Evolutionary conservation across 2,113 vertebrate genomes (phyloP).

Genomic region (Apaloderma vittatum): DNA sequence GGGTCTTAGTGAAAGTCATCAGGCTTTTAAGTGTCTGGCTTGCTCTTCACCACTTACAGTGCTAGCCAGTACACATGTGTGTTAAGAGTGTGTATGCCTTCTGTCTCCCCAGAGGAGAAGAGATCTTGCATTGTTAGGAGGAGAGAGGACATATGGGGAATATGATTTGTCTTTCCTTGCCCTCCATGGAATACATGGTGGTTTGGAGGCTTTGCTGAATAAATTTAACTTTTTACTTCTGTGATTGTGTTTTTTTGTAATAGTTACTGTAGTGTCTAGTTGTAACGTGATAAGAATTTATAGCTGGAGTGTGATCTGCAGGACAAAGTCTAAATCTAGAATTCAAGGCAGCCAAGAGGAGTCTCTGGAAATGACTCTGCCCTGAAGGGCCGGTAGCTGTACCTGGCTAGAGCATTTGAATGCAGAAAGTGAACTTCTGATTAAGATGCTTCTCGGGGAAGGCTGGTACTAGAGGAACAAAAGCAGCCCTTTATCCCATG

Average conservation of each 20-base stretch:
- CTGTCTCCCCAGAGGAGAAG: not conserved
- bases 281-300: not conserved
- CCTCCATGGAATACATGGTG: not conserved
- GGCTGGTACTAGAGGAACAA: not conserved
- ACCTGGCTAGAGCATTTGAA: not conserved
- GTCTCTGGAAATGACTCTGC: rapidly evolving
- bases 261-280: not conserved
- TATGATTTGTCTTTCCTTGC: not conserved
- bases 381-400: not conserved
- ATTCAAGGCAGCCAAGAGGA: not conserved
- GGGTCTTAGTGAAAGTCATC: not conserved
- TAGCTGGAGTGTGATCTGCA: not conserved
- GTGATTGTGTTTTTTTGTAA: not conserved
- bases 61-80: not conserved
- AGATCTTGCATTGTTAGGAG: not conserved
- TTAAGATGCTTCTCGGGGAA: not conserved
- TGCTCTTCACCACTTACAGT: not conserved
- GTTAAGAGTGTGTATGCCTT: not conserved
- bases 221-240: not conserved
- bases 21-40: not conserved
- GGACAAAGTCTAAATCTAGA: not conserved
- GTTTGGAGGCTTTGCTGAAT: not conserved
- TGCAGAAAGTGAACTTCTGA: not conserved
- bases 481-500: not conserved
- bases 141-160: not conserved